Evolutionary conservation across 2,888 invertebrate species (phyloP).

Genomic region (Agriopis marginaria): DNA sequence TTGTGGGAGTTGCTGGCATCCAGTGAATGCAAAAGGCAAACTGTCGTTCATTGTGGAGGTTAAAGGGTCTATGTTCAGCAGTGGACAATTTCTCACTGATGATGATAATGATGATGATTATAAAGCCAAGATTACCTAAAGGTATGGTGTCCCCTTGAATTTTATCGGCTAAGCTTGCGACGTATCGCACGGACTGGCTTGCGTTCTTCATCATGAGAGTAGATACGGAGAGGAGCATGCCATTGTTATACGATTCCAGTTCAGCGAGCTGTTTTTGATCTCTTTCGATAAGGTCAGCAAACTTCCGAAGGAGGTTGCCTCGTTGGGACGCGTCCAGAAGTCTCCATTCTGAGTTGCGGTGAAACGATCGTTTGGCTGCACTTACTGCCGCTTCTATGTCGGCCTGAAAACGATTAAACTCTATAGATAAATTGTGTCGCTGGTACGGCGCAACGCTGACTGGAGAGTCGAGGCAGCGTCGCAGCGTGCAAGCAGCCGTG

Average conservation of each 20-base stretch:
- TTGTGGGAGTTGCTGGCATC: no score
- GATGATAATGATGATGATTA: no score
- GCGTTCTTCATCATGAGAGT: not conserved
- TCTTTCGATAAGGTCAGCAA: constrained; percentile 80
- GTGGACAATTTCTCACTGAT: no score
- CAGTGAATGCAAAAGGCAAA: no score
- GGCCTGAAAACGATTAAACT: not conserved
- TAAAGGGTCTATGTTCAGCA: no score
- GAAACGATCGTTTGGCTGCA: constrained; percentile 72
- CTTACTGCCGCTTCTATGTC: constrained; percentile 20
- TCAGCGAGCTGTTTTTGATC: constrained; percentile 3
- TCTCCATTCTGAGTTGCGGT: constrained; percentile 90
- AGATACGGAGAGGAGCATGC: not conserved
- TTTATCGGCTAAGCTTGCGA: constrained; percentile 5
- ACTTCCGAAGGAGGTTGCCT: constrained; percentile 89
- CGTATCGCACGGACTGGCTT: not conserved
- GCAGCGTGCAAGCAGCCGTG: no score
- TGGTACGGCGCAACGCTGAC: no score
- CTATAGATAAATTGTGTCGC: no score
- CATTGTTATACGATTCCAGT: constrained; percentile 18
- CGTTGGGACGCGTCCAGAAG: constrained; percentile 93
- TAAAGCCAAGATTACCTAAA: not conserved
- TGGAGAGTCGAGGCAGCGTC: no score
- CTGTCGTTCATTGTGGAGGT: no score
- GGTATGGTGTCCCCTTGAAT: constrained; percentile 12